Percentiles rank a stretch among this genome's conserved stretches.
Evolutionary conservation across 2,113 vertebrate species (phyloP).

Genomic region (Castor canadensis): DNA sequence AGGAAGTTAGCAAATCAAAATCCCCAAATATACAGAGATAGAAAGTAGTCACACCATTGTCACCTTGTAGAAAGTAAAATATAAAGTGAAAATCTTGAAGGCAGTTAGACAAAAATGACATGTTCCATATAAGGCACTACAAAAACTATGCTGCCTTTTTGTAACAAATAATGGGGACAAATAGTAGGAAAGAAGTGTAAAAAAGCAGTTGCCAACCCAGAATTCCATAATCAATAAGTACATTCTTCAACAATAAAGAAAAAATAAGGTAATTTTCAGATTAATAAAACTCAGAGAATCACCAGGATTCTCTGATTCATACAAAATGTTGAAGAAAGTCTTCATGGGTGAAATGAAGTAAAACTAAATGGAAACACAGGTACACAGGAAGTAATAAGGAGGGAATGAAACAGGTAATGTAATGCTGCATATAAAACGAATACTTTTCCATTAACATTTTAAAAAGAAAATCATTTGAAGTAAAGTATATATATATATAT

Average conservation of each 20-base stretch:
- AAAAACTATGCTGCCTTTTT: neutral
- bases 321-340: neutral
- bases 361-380: neutral
- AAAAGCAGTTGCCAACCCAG: neutral
- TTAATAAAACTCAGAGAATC: neutral
- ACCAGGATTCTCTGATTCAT: neutral
- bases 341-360: neutral
- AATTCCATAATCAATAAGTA: neutral
- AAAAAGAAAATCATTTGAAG: neutral
- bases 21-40: neutral
- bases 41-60: neutral
- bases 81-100: neutral
- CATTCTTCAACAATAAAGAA: neutral
- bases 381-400: neutral
- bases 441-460: neutral
- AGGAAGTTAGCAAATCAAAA: neutral
- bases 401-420: neutral
- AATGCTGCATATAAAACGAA: neutral
- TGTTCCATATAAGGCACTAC: neutral
- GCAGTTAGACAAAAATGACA: neutral
- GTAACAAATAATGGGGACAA: neutral
- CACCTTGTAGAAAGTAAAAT: neutral
- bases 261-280: neutral
- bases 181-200: neutral
- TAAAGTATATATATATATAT: neutral